A percentile compares a stretch with the other conserved stretches of the same genome.
phyloP scores from a whole-genome alignment of 2,113 vertebrate genomes.

The Pseudorectes ferrugineus region DNA sequence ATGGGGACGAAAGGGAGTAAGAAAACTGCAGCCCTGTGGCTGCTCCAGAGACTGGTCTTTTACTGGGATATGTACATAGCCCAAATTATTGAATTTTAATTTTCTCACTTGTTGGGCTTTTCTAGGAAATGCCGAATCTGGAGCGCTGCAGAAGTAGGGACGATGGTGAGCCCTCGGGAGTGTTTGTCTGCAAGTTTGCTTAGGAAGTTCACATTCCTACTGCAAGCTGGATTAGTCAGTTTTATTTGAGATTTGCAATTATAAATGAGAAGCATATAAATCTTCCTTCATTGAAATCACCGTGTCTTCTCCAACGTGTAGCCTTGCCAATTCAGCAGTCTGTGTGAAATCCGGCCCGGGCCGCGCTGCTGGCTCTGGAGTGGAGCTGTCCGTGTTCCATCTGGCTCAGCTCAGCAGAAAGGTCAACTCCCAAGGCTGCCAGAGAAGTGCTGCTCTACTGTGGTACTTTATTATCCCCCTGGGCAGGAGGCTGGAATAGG shows the following conservation, averaged over 20 bases:
- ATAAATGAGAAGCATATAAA: background rate
- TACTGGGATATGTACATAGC: background rate
- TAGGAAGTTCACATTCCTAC: background rate
- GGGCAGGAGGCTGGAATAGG: background rate
- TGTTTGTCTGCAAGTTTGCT: background rate
- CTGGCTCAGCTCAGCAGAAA: background rate
- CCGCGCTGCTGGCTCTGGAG: accelerated
- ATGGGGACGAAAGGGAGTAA: background rate
- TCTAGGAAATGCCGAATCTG: background rate
- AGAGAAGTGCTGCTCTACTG: background rate
- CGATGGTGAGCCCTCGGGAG: accelerated
- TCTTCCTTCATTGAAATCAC: background rate
- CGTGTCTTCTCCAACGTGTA: background rate
- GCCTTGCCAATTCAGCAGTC: background rate
- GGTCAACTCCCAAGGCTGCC: background rate
- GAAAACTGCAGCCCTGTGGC: background rate
- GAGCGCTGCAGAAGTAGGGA: background rate
- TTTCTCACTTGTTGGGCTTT: background rate
- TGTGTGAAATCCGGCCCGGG: background rate
- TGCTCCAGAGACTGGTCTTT: background rate
- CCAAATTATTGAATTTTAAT: background rate
- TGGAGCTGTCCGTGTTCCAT: accelerated
- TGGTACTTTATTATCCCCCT: background rate
- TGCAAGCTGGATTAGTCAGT: background rate
- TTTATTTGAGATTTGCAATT: background rate